phyloP scores from a whole-genome alignment of 2,888 invertebrate genomes.

The Laothoe populi region DNA sequence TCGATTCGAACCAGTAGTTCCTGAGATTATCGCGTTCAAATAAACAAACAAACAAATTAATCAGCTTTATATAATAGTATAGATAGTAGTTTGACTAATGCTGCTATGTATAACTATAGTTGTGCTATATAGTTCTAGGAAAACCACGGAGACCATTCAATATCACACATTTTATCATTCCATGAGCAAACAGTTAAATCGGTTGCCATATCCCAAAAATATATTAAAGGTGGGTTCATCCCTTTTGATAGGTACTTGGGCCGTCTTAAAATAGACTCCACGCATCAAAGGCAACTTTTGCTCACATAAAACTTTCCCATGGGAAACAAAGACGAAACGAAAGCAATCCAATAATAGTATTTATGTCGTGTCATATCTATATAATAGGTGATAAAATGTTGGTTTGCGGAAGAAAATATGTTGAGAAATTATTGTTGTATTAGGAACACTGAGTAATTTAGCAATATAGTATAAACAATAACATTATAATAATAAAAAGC shows the following conservation, averaged over 20 bases:
- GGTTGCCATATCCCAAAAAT: background rate
- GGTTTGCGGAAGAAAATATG: background rate
- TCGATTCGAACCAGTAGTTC: no score
- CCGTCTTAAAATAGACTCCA: background rate
- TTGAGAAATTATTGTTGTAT: background rate
- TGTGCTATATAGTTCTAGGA: no score
- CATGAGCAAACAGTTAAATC: background rate
- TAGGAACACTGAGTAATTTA: no score
- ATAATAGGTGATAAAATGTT: background rate
- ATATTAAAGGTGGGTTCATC: background rate
- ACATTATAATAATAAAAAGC: no score
- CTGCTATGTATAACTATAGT: no score
- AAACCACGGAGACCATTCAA: no score
- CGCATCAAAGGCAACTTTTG: constrained; percentile 1
- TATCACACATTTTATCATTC: background rate
- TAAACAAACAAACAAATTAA: no score
- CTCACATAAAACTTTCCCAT: background rate
- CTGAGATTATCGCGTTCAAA: no score
- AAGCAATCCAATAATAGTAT: background rate
- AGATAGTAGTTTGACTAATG: no score
- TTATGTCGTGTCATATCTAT: background rate
- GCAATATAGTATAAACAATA: no score
- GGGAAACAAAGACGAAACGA: background rate
- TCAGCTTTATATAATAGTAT: no score
- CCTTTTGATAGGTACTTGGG: background rate